Evolutionary conservation across 2,888 invertebrate genomes (phyloP), one percentile per base, ranked within the genome.

Genomic region (Synanthedon andrenaeformis): DNA sequence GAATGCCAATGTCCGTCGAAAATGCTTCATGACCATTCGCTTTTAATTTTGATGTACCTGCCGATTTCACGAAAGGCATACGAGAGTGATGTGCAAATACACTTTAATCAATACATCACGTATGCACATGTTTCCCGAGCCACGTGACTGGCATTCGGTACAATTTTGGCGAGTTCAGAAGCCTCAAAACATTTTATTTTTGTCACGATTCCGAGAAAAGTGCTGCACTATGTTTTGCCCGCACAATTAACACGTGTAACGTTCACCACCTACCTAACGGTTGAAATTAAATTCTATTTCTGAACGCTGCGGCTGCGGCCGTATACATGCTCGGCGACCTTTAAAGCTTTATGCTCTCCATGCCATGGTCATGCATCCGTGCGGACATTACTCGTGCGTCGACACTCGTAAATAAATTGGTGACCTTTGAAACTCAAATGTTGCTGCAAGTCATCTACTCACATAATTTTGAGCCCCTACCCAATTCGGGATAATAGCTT

Each of bases 311-410:
- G 45, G 45, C 45, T 45, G 45, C 35, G 35, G 35, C 45, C n/a
- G n/a, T 52, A 23, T 23, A n/a, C 23, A 13, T 35, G 53, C 53
- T 42, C 53, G 51, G 13, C 42, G 53, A 53, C 53, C 53, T 53
- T 53, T 53, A 53, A 6, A 42, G 42, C 50, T 42, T 51, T n/a
- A 50, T 52, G 45, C 45, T 45, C 45, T 45, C 45, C 45, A 13
- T n/a, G 45, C 45, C 45, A 45, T 45, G 45, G 45, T 45, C 45
- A 45, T 45, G 45, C 45, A 45, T 45, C 45, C 14, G 45, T n/a
- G 14, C 45, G 45, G 45, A 45, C 45, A 13, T 45, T 14, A 45
- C 45, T 45, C 45, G 45, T 45, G 45, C 45, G 45, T 45, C 45
- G 45, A 14, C 12, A 45, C 13, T 45, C 14, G 45, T 14, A 45